A percentile compares a stretch with the other conserved stretches of the same genome.
phyloP scores from a whole-genome alignment of 92 coral and sea anemone species.

The Paragorgia papillata region DNA sequence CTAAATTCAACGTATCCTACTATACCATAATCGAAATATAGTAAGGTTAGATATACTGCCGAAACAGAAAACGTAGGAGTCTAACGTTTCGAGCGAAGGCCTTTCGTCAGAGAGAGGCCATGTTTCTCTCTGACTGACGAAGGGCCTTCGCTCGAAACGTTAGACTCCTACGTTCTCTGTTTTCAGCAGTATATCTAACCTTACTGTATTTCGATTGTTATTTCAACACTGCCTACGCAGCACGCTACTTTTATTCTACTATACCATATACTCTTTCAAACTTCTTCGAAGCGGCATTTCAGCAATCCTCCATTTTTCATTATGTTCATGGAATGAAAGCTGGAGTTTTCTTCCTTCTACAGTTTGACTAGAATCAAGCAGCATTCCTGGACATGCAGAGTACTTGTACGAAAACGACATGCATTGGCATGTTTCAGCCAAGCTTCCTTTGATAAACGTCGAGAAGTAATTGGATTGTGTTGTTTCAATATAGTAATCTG shows the following conservation, averaged over 20 bases:
- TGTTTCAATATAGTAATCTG: neutral
- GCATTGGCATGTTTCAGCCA: neutral
- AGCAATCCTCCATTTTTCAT: neutral
- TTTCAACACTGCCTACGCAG: too few species aligned
- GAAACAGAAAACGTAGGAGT: too few species aligned
- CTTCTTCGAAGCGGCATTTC: conserved; percentile 6
- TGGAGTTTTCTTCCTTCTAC: neutral
- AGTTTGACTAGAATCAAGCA: neutral
- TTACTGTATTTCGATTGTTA: too few species aligned
- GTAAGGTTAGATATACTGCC: too few species aligned
- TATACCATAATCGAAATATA: too few species aligned
- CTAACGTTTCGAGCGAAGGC: too few species aligned
- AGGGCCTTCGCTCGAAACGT: too few species aligned
- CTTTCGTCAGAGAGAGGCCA: too few species aligned
- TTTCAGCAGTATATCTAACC: too few species aligned
- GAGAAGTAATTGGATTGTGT: neutral
- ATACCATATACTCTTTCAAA: neutral
- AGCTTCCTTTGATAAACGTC: neutral
- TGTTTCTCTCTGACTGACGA: too few species aligned
- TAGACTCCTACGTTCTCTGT: too few species aligned
- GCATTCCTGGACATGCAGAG: neutral
- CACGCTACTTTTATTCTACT: neutral
- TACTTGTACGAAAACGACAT: conserved; percentile 19
- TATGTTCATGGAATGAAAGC: neutral
- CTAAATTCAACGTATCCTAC: too few species aligned